Percentiles rank a stretch among this genome's conserved stretches.
These are phyloP conservation scores for Agriopis marginaria DNA, from an alignment of 2,888 invertebrate genomes.

Conservation along the genomic window DNA sequence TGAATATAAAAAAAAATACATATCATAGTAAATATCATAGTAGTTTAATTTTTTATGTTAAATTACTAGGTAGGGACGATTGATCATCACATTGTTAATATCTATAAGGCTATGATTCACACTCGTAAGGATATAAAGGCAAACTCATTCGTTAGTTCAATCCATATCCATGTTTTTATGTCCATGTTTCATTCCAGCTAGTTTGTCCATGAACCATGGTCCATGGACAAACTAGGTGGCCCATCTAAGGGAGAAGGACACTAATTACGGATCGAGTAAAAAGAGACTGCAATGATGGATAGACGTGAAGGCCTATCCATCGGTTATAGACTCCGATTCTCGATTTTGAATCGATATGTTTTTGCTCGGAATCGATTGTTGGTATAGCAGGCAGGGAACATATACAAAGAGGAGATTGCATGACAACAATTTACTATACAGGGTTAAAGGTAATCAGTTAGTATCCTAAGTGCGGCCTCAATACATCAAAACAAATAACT, in stretches of 20 bases:
- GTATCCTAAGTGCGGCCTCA: too few species aligned
- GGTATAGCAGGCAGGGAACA: slow-evolving; percentile 46
- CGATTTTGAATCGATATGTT: slow-evolving; percentile 70
- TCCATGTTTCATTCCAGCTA: slow-evolving; percentile 18
- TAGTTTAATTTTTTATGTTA: too few species aligned
- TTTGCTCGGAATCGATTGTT: slow-evolving; percentile 57
- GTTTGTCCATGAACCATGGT: slow-evolving; percentile 22
- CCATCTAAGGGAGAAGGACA: slow-evolving; percentile 49
- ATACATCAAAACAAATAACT: too few species aligned
- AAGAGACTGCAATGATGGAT: slow-evolving; percentile 63
- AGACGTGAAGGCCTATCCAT: slow-evolving; percentile 55
- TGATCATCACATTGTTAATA: background rate
- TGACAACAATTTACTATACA: background rate
- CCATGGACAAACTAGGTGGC: slow-evolving; percentile 51
- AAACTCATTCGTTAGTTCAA: slow-evolving; percentile 23
- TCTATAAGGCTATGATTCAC: too few species aligned
- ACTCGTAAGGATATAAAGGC: too few species aligned
- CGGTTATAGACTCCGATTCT: slow-evolving; percentile 52
- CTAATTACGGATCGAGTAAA: slow-evolving; percentile 56
- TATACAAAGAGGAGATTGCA: background rate
- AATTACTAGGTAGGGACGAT: too few species aligned
- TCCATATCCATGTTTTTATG: slow-evolving; percentile 18
- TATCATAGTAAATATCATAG: too few species aligned
- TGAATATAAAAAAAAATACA: too few species aligned
- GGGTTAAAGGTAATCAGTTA: too few species aligned